Conservation (phyloP, 2,888 invertebrate genomes). For the Mythimna impura region DNA sequence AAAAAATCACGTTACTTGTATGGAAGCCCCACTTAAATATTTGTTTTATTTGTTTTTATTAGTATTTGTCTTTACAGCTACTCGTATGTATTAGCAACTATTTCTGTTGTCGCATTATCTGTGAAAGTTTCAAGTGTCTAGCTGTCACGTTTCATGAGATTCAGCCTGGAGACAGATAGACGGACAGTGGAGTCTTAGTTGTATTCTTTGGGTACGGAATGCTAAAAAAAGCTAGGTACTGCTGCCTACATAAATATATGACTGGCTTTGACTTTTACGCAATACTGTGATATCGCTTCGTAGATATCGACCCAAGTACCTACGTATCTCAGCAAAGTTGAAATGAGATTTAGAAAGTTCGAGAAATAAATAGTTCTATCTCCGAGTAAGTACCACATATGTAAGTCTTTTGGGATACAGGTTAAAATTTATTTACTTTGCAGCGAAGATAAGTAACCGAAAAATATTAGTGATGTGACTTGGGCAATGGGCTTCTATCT, state of each 20-base stretch:
- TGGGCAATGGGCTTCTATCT: background rate
- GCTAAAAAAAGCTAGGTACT: background rate
- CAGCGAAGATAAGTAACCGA: background rate
- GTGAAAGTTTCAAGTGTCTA: too few relatives aligned
- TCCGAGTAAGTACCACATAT: background rate
- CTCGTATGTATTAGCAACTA: too few relatives aligned
- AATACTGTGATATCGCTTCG: background rate
- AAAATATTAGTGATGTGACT: too few relatives aligned
- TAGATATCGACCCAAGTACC: background rate
- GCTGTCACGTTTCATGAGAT: too few relatives aligned
- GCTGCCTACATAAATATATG: background rate
- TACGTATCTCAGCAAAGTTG: constrained; percentile 15
- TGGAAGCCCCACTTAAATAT: too few relatives aligned
- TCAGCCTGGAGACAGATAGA: too few relatives aligned
- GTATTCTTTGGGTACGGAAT: too few relatives aligned
- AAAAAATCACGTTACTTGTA: too few relatives aligned
- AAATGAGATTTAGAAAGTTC: constrained; percentile 28
- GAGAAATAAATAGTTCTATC: constrained; percentile 9
- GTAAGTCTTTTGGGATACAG: background rate
- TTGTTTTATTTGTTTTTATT: too few relatives aligned
- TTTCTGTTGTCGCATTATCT: too few relatives aligned
- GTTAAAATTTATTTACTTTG: constrained; percentile 10
- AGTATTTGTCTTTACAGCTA: too few relatives aligned
- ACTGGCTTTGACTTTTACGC: constrained; percentile 1
- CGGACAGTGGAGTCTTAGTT: too few relatives aligned